Evolutionary conservation across 2,888 invertebrate species (phyloP).

Genomic region (Cephonodes hylas): DNA sequence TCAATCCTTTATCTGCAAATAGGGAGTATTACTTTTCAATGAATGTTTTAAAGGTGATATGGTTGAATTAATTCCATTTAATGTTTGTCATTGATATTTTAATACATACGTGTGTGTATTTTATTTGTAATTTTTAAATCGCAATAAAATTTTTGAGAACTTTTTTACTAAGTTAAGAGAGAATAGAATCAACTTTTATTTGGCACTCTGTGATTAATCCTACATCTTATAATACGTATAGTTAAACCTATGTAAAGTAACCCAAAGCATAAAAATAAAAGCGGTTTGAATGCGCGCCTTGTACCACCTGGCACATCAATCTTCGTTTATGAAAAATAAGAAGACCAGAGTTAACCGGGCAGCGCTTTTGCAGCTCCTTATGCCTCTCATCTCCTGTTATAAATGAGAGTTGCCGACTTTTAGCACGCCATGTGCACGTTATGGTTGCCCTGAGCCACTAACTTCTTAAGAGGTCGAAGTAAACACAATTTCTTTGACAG

Average conservation of each 20-base stretch:
- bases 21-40: too few relatives aligned
- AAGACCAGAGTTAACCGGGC: slow-evolving; percentile 31
- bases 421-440: slow-evolving; percentile 61
- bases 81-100: too few relatives aligned
- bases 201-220: too few relatives aligned
- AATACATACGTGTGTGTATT: too few relatives aligned
- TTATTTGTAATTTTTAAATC: too few relatives aligned
- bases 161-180: too few relatives aligned
- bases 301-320: slow-evolving; percentile 44
- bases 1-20: background rate
- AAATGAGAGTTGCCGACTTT: slow-evolving; percentile 69
- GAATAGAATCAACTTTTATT: too few relatives aligned
- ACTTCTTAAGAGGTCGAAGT: slow-evolving; percentile 39
- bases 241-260: background rate
- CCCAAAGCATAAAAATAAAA: background rate
- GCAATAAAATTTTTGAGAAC: too few relatives aligned
- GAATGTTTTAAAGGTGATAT: too few relatives aligned
- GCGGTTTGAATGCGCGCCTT: background rate
- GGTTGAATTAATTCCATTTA: too few relatives aligned
- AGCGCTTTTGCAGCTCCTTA: slow-evolving; percentile 58
- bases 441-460: slow-evolving; percentile 42
- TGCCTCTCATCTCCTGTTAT: slow-evolving; percentile 64
- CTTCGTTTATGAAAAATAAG: slow-evolving; percentile 47
- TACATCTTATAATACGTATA: too few relatives aligned
- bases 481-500: slow-evolving; percentile 46